Evolutionary conservation across 2,888 invertebrate species (phyloP), one percentile per base, ranked within the genome.

Genomic region (Hofmannophila pseudospretella): DNA sequence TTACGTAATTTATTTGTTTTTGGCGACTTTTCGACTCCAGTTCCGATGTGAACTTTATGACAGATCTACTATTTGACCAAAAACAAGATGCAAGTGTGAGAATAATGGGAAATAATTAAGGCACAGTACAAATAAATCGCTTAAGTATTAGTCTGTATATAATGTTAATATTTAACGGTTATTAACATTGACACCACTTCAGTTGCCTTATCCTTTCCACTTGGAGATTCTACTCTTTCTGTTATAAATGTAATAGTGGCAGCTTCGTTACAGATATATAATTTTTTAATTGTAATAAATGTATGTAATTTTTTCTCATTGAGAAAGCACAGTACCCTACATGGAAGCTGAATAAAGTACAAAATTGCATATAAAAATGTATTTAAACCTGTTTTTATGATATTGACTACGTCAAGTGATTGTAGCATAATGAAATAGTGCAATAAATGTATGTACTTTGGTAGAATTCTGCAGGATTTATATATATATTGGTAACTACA

Each of bases 401-500:
- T 56, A 58, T 56, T 54, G 45, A 51, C 48, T 50, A 50, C 39
- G 54, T 54, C 55, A 48, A 48, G 58, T 53, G 55, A 63, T 67
- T 53, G 58, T 80, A 81, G 79, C 78, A 73, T 82, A 81, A 77
- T 77, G 67, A 57, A 59, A 58, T 78, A 81, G 84, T 84, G 84
- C 84, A 85, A 85, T 84, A 85, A 77, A 58, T 65, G 49, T 67
- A 58, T 67, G 65, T 64, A 54, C 54, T 51, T 47, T 44, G 49
- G 43, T 62, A 60, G 57, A 56, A 51, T 36, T 30, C 49, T 50
- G 51, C 50, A 54, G 44, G 49, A 49, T 51, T 53, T 51, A n/a
- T n/a, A 23, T 45, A 47, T 45, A 47, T 41, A 47, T 42, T 46
- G 41, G 47, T 41, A 40, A 45, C 52, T 47, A 44, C 44, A 34